Percentiles rank a stretch among this genome's conserved stretches.
phyloP scores from a whole-genome alignment of 2,888 invertebrate genomes.

The Lottia gigantea region DNA sequence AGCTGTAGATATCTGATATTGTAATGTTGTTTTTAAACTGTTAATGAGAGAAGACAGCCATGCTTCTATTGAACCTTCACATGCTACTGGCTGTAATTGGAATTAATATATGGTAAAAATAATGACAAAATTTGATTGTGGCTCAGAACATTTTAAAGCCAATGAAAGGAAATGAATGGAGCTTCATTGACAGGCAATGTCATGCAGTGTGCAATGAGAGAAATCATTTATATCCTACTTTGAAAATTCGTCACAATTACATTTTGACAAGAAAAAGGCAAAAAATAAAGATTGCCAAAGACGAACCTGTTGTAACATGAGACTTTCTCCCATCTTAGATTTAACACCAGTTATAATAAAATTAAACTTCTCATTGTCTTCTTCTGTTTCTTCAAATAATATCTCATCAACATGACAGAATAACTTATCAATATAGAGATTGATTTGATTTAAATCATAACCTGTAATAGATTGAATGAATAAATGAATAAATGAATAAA shows the following conservation, averaged over 20 bases:
- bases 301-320: constrained; percentile 57
- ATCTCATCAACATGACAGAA: constrained; percentile 64
- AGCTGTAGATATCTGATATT: constrained; percentile 57
- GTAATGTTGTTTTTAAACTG: constrained; percentile 51
- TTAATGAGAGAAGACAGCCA: constrained; percentile 56
- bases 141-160: no score
- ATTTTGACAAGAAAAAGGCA: neutral
- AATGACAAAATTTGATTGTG: no score
- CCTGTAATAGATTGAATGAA: constrained; percentile 39
- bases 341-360: constrained; percentile 60
- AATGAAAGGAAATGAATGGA: no score
- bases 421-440: constrained; percentile 64
- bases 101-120: no score
- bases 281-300: neutral
- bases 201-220: no score
- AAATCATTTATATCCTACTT: no score
- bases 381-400: constrained; percentile 55
- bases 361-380: constrained; percentile 53
- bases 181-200: no score
- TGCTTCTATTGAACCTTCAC: constrained; percentile 64
- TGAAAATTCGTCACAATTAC: no score
- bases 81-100: constrained; percentile 53
- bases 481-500: no score
- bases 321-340: constrained; percentile 58
- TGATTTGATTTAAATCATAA: constrained; percentile 62